Conservation (phyloP, 2,113 vertebrate species). For the Petrocephalus microphthalmus region DNA sequence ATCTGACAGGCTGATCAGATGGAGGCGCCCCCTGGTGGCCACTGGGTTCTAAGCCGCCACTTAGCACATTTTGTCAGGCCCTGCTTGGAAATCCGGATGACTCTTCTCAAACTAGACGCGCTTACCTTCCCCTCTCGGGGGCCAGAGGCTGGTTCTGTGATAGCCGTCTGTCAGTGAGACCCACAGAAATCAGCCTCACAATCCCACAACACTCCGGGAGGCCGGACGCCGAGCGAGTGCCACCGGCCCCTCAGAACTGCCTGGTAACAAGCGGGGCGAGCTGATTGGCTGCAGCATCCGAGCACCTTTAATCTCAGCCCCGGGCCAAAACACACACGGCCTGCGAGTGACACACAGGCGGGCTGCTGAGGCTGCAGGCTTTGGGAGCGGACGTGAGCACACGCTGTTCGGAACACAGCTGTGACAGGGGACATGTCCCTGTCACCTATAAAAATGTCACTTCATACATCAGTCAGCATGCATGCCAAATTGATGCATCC, state of each 20-base stretch:
- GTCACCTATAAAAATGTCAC: neutral
- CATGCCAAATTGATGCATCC: neutral
- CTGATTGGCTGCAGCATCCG: constrained; percentile 57
- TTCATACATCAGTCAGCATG: neutral
- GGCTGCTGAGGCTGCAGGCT: constrained; percentile 26
- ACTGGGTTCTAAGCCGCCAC: neutral
- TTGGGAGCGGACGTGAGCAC: neutral
- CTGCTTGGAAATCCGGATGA: neutral
- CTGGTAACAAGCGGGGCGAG: constrained; percentile 57
- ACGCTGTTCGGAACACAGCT: neutral
- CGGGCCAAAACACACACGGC: constrained; percentile 52
- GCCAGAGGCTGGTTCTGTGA: neutral
- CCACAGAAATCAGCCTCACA: constrained; percentile 53
- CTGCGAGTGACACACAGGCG: constrained; percentile 18
- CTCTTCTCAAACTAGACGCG: neutral
- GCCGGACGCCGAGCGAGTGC: constrained; percentile 55
- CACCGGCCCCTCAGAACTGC: constrained; percentile 46
- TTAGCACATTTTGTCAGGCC: neutral
- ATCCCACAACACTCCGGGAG: constrained; percentile 52
- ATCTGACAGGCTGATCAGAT: neutral
- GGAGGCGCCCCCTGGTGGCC: neutral
- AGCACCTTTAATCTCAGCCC: constrained; percentile 54
- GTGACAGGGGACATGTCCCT: neutral
- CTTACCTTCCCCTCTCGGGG: neutral
- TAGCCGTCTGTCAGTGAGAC: constrained; percentile 20